phyloP scores from a whole-genome alignment of 2,888 invertebrate species.

The Conops quadrifasciatus region DNA sequence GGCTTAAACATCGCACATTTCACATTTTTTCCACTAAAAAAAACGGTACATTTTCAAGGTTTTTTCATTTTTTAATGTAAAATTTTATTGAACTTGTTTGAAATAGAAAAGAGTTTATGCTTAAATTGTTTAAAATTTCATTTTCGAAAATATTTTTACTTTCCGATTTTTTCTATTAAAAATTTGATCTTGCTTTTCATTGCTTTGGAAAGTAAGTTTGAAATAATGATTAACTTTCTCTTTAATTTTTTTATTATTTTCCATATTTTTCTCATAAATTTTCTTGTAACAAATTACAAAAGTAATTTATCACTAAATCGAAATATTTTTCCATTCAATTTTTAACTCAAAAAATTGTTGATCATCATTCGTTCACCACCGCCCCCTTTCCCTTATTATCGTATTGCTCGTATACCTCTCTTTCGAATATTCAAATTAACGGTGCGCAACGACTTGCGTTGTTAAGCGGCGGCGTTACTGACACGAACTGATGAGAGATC shows the following conservation, averaged over 20 bases:
- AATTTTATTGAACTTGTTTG: not conserved
- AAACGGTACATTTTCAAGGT: not conserved
- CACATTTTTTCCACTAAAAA: not conserved
- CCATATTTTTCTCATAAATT: not conserved
- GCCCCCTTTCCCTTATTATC: not conserved
- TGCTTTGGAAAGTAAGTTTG: too few species aligned
- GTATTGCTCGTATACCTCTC: not conserved
- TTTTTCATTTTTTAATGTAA: slow-evolving; percentile 2
- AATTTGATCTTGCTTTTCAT: not conserved
- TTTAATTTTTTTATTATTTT: slow-evolving; percentile 6
- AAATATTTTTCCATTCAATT: too few species aligned
- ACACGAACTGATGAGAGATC: slow-evolving; percentile 48
- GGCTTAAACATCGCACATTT: too few species aligned
- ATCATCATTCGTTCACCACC: not conserved
- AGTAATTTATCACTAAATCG: too few species aligned
- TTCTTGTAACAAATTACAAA: not conserved
- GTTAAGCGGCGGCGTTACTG: slow-evolving; percentile 51
- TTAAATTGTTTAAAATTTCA: too few species aligned
- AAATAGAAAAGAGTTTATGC: too few species aligned
- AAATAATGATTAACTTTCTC: too few species aligned
- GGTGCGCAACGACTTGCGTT: slow-evolving; percentile 40
- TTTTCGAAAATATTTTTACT: not conserved
- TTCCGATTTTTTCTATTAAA: not conserved
- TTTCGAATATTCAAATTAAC: slow-evolving; percentile 20
- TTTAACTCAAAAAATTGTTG: too few species aligned